Percentiles rank a stretch among this genome's conserved stretches.
These are phyloP conservation scores for Thymelicus acteon DNA, from an alignment of 2,888 invertebrate species.

Conservation along the genomic window DNA sequence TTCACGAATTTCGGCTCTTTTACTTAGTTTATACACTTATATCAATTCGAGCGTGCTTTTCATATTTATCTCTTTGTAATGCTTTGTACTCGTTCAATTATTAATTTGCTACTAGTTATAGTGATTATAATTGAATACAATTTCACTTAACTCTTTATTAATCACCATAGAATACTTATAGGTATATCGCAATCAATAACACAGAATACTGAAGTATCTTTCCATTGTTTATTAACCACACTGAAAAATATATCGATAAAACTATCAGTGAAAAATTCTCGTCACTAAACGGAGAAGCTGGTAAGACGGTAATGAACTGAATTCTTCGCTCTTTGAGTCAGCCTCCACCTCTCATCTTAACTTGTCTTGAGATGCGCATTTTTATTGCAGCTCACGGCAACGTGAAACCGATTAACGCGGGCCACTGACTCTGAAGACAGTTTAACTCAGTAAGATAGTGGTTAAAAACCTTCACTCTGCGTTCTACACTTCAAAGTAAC, in stretches of 20 bases:
- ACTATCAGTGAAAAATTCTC: conserved; percentile 39
- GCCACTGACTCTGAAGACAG: conserved; percentile 28
- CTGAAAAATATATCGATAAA: conserved; percentile 35
- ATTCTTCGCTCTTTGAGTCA: conserved; percentile 67
- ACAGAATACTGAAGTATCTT: too few species aligned
- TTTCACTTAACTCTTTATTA: too few species aligned
- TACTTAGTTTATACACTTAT: conserved; percentile 32
- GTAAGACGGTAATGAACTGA: conserved; percentile 80
- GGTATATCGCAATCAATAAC: too few species aligned
- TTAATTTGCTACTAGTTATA: too few species aligned
- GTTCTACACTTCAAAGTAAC: not conserved
- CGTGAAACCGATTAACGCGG: conserved; percentile 33
- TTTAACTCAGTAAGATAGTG: conserved; percentile 29
- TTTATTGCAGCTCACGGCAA: conserved; percentile 44
- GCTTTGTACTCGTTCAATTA: too few species aligned
- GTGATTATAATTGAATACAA: too few species aligned
- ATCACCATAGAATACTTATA: too few species aligned
- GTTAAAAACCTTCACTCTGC: conserved; percentile 10
- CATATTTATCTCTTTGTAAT: not conserved
- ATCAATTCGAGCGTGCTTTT: conserved; percentile 25
- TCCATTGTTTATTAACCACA: too few species aligned
- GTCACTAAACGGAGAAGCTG: conserved; percentile 49
- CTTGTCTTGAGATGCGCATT: conserved; percentile 54
- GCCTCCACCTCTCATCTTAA: conserved; percentile 48
- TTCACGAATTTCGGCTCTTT: conserved; percentile 32